Percentiles rank a stretch among this genome's conserved stretches.
These are phyloP conservation scores for Penaeus vannamei DNA, from an alignment of 1,140 invertebrate species.

Conservation along the genomic window DNA sequence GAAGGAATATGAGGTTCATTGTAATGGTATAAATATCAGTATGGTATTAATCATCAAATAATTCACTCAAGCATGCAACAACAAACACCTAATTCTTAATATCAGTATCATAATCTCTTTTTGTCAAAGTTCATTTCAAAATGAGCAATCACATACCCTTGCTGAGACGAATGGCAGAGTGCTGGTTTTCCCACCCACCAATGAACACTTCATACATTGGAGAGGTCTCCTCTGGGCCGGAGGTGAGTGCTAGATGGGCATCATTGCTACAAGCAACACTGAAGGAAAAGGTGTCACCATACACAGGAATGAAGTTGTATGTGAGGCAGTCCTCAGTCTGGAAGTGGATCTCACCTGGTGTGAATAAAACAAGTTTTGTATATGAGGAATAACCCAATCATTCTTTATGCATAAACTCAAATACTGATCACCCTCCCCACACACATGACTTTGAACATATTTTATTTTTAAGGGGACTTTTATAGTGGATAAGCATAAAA, in stretches of 20 bases:
- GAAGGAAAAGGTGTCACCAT: conserved; percentile 74
- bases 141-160: conserved; percentile 44
- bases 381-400: neutral
- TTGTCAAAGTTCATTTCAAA: no score
- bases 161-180: conserved; percentile 65
- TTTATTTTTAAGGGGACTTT: no score
- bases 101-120: no score
- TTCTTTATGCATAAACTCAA: neutral
- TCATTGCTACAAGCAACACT: conserved; percentile 77
- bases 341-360: conserved; percentile 69
- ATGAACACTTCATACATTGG: conserved; percentile 74
- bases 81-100: no score
- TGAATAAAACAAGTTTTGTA: neutral
- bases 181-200: conserved; percentile 68
- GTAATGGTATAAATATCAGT: no score
- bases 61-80: no score
- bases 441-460: no score
- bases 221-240: conserved; percentile 73
- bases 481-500: no score
- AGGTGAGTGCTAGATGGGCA: conserved; percentile 76
- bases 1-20: no score
- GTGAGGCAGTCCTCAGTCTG: conserved; percentile 75
- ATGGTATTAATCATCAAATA: no score
- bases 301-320: conserved; percentile 76
- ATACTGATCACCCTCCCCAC: no score